Evolutionary conservation across 2,888 invertebrate genomes (phyloP).

Genomic region (Enoplolaimus lenunculus): DNA sequence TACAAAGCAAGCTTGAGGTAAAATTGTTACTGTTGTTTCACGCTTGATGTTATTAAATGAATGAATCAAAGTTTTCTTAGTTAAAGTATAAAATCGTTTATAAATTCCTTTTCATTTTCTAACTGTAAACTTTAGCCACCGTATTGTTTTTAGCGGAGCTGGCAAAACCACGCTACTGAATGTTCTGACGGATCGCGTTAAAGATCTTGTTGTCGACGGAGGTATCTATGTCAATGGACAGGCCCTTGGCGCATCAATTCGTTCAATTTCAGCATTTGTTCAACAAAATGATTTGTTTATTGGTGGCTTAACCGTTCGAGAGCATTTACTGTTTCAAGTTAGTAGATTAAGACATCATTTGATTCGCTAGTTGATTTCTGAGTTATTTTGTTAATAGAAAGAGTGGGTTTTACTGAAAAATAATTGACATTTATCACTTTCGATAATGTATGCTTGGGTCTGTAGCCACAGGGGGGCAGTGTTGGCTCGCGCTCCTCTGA

Average conservation of each 20-base stretch:
- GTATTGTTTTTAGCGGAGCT: conserved; percentile 54
- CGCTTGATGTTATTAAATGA: no score
- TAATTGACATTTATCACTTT: no score
- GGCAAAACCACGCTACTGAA: conserved; percentile 79
- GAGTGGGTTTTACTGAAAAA: no score
- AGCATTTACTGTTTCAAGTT: conserved; percentile 73
- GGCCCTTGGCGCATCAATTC: conserved; percentile 56
- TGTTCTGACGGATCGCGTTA: conserved; percentile 57
- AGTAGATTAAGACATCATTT: conserved; percentile 62
- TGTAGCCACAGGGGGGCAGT: no score
- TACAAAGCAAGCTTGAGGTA: no score
- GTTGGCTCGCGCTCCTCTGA: no score
- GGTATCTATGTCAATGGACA: conserved; percentile 29
- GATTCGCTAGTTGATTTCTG: no score
- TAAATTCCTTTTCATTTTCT: background rate
- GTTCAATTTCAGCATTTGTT: conserved; percentile 64
- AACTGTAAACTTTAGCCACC: background rate
- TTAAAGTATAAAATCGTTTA: no score
- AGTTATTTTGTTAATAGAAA: no score
- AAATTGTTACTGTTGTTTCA: no score
- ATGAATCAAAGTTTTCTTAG: no score
- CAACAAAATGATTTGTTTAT: conserved; percentile 81
- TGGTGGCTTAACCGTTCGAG: conserved; percentile 65
- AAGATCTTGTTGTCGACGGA: conserved; percentile 26
- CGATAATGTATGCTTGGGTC: no score